Conservation (phyloP, 2,888 invertebrate species). For the Neuroscelio doddi region DNA sequence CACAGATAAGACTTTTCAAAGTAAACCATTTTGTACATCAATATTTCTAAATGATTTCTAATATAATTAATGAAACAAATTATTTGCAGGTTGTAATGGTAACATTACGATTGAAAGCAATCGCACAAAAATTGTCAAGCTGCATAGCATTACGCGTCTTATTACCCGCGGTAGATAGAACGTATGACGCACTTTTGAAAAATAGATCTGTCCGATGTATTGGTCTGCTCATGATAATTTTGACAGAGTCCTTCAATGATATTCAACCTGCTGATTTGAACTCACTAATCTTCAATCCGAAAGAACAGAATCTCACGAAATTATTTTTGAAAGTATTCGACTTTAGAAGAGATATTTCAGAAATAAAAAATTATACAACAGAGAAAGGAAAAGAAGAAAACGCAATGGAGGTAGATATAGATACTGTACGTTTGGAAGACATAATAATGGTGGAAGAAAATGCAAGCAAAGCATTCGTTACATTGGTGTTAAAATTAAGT, state of each 20-base stretch:
- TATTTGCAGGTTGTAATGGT: slow-evolving; percentile 69
- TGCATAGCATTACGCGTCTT: slow-evolving; percentile 83
- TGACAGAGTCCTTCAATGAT: slow-evolving; percentile 81
- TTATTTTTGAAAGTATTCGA: slow-evolving; percentile 85
- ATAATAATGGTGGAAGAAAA: slow-evolving; percentile 81
- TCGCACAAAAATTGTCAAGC: slow-evolving; percentile 80
- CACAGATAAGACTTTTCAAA: too few relatives aligned
- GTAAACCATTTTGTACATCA: too few relatives aligned
- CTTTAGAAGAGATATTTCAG: slow-evolving; percentile 75
- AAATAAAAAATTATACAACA: too few relatives aligned
- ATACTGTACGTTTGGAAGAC: slow-evolving; percentile 64
- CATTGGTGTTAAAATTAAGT: slow-evolving; percentile 88
- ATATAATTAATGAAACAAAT: too few relatives aligned
- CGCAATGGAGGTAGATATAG: slow-evolving; percentile 62
- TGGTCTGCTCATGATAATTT: slow-evolving; percentile 82
- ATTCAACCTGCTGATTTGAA: slow-evolving; percentile 79
- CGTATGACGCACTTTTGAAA: slow-evolving; percentile 77
- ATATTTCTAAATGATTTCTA: too few relatives aligned
- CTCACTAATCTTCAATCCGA: slow-evolving; percentile 73
- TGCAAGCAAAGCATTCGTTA: slow-evolving; percentile 84
- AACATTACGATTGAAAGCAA: slow-evolving; percentile 75
- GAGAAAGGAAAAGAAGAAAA: slow-evolving; percentile 65
- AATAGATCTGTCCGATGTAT: slow-evolving; percentile 77
- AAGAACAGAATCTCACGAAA: slow-evolving; percentile 76
- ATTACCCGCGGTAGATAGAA: slow-evolving; percentile 81